Evolutionary conservation across 37 sponge, comb jelly and placozoan genomes (phyloP).

Genomic region (Cliona cf. orientalis): DNA sequence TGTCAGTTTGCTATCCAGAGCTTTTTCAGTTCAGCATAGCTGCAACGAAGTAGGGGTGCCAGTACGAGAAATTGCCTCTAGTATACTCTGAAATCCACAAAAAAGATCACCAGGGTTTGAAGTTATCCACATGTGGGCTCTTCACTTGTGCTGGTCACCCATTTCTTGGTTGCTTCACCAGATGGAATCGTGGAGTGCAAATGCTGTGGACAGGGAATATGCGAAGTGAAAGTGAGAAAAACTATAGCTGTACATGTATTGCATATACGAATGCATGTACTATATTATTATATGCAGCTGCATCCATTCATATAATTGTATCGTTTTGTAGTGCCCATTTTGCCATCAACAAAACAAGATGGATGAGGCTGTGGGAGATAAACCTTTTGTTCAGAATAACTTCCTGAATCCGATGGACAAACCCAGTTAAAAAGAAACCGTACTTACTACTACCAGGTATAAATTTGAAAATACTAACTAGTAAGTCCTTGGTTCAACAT

Average conservation of each 20-base stretch:
- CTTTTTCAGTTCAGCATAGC: constrained; percentile 38
- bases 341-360: constrained; percentile 30
- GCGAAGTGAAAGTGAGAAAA: constrained; percentile 42
- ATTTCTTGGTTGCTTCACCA: constrained; percentile 67
- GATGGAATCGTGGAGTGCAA: constrained; percentile 60
- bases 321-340: constrained; percentile 35
- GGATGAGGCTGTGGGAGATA: constrained; percentile 10
- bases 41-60: constrained; percentile 60
- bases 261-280: too few species aligned
- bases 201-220: constrained; percentile 69
- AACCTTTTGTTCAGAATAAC: constrained; percentile 35
- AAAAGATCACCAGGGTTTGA: neutral
- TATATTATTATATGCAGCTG: too few species aligned
- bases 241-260: neutral
- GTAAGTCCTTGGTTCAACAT: neutral
- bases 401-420: neutral
- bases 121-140: constrained; percentile 28
- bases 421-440: constrained; percentile 8
- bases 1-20: too few species aligned
- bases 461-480: neutral
- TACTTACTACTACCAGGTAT: constrained; percentile 52
- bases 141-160: constrained; percentile 43
- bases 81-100: too few species aligned
- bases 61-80: constrained; percentile 52
- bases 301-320: neutral